These are phyloP conservation scores for Lemur catta DNA, from an alignment of 2,797 vertebrate genomes.

Conservation along the genomic window DNA sequence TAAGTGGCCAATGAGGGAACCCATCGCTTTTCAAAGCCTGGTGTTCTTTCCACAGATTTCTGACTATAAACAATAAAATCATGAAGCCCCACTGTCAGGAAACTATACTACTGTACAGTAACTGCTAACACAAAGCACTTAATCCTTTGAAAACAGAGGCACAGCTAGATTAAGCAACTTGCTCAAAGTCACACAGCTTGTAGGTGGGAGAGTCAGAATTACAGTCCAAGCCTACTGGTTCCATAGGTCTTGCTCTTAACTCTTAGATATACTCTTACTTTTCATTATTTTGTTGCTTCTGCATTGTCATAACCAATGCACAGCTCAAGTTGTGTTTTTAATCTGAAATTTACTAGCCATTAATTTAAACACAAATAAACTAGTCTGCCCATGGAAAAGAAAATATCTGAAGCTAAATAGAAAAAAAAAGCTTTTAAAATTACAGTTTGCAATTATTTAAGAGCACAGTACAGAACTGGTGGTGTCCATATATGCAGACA, in stretches of 20 bases:
- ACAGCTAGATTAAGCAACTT: background rate
- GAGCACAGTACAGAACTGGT: background rate
- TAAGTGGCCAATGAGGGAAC: background rate
- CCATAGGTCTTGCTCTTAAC: background rate
- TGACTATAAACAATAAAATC: background rate
- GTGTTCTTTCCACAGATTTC: background rate
- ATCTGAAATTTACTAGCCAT: background rate
- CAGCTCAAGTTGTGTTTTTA: background rate
- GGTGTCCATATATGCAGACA: background rate
- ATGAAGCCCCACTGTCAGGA: background rate
- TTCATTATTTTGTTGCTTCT: background rate
- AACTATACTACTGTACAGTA: background rate
- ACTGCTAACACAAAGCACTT: background rate
- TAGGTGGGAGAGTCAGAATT: background rate
- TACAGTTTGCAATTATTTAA: background rate
- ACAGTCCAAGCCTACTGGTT: background rate
- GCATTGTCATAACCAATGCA: background rate
- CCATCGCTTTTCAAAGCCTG: background rate
- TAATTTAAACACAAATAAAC: constrained; percentile 9
- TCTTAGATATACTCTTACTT: background rate
- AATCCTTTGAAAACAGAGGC: background rate
- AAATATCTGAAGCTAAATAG: background rate
- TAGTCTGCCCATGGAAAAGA: background rate
- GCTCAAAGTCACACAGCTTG: background rate
- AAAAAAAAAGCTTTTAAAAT: background rate